These are phyloP conservation scores for Cheilosia vulpina DNA, from an alignment of 2,888 invertebrate species.

Conservation along the genomic window DNA sequence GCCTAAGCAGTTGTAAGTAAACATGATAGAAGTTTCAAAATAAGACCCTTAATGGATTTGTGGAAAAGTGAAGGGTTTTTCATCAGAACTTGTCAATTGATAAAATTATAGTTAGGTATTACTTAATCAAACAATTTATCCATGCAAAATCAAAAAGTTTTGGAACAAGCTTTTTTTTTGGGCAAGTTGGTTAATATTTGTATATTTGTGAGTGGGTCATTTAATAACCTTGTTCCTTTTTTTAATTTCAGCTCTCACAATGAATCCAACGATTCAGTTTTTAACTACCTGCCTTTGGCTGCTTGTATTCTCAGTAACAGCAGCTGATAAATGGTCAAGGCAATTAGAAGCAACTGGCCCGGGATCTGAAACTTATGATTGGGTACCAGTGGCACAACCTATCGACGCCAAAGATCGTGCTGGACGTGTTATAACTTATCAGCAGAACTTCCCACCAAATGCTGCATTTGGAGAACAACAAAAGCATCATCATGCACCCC, in stretches of 20 bases:
- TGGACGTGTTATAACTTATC: constrained; percentile 83
- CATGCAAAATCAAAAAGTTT: too few relatives aligned
- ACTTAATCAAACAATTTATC: too few relatives aligned
- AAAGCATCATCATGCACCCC: constrained; percentile 71
- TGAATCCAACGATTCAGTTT: constrained; percentile 78
- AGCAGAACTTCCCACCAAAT: constrained; percentile 80
- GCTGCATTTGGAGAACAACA: constrained; percentile 80
- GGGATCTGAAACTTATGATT: constrained; percentile 83
- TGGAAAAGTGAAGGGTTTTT: too few relatives aligned
- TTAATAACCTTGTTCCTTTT: background rate
- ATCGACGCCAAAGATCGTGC: constrained; percentile 81
- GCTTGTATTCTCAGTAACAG: constrained; percentile 69
- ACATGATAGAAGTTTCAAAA: too few relatives aligned
- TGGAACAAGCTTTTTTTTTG: too few relatives aligned
- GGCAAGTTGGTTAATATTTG: background rate
- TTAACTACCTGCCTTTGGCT: constrained; percentile 77
- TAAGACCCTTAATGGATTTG: too few relatives aligned
- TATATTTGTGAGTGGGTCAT: background rate
- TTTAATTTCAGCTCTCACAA: constrained; percentile 78
- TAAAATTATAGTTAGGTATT: too few relatives aligned
- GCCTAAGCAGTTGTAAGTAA: too few relatives aligned
- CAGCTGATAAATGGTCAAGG: constrained; percentile 82
- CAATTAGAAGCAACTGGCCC: constrained; percentile 80
- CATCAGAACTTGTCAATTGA: too few relatives aligned
- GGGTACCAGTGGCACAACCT: constrained; percentile 85